Percentiles rank a stretch among this genome's conserved stretches.
These are phyloP conservation scores for Cynocephalus volans DNA, from an alignment of 2,113 vertebrate species.

Conservation along the genomic window DNA sequence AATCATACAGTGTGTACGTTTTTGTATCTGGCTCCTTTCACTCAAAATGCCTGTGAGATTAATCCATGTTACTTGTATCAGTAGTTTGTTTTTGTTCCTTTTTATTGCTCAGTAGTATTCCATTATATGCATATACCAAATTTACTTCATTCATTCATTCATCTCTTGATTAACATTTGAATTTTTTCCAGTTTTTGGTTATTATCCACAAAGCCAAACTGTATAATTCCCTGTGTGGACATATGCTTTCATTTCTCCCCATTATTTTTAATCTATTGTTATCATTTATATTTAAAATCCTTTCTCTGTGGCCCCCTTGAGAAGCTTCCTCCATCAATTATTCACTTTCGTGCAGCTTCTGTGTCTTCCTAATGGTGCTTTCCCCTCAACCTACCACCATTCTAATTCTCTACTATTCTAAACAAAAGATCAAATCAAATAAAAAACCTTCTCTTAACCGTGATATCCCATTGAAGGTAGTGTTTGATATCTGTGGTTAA, in stretches of 20 bases:
- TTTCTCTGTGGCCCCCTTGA: not conserved
- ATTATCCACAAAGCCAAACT: not conserved
- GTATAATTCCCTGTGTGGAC: not conserved
- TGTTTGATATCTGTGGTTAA: not conserved
- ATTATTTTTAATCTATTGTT: not conserved
- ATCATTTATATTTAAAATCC: not conserved
- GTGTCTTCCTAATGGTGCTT: not conserved
- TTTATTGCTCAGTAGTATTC: not conserved
- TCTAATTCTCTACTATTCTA: not conserved
- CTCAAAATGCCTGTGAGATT: not conserved
- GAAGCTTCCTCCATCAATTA: not conserved
- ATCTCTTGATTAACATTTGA: not conserved
- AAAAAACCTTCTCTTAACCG: not conserved
- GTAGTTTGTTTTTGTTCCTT: not conserved
- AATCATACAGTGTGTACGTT: not conserved
- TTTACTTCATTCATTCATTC: not conserved
- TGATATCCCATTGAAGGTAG: not conserved
- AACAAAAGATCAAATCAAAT: not conserved
- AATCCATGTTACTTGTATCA: not conserved
- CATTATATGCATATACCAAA: not conserved
- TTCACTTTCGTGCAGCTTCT: not conserved
- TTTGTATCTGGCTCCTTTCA: not conserved
- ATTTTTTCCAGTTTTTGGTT: not conserved
- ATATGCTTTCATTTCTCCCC: not conserved
- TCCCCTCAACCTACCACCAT: not conserved